Percentiles rank a stretch among this genome's conserved stretches.
Evolutionary conservation across 2,797 vertebrate genomes (phyloP).

Genomic region (Hypotaenidia okinawae): DNA sequence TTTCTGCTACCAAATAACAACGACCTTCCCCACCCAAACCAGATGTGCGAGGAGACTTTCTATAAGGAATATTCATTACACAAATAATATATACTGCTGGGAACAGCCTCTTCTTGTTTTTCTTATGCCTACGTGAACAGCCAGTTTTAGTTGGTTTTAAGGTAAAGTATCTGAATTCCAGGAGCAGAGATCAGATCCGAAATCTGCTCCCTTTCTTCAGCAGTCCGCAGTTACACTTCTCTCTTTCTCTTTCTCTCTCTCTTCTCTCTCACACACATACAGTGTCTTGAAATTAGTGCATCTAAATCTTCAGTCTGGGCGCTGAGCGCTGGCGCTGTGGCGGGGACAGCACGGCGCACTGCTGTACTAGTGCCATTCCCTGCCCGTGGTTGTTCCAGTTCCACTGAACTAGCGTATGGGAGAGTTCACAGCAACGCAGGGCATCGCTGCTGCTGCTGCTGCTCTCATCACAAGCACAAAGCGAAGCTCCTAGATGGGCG

Average conservation of each 20-base stretch:
- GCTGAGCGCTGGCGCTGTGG: background rate
- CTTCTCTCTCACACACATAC: background rate
- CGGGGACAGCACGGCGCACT: background rate
- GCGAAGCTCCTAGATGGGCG: background rate
- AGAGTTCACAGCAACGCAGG: background rate
- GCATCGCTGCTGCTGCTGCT: background rate
- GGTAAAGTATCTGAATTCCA: background rate
- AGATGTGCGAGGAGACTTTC: background rate
- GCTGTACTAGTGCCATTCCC: background rate
- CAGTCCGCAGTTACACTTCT: background rate
- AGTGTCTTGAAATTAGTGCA: background rate
- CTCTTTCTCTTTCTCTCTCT: background rate
- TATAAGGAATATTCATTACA: background rate
- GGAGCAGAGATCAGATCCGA: background rate
- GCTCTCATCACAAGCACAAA: background rate
- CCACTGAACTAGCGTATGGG: background rate
- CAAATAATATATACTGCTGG: background rate
- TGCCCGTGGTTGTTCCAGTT: background rate
- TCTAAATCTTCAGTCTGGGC: background rate
- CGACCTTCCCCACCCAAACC: background rate
- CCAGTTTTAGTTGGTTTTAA: background rate
- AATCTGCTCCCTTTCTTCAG: background rate
- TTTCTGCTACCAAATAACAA: background rate
- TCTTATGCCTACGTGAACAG: background rate
- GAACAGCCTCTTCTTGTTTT: background rate